These are phyloP conservation scores for Mayetiola destructor DNA, from an alignment of 2,888 invertebrate genomes.

Conservation along the genomic window DNA sequence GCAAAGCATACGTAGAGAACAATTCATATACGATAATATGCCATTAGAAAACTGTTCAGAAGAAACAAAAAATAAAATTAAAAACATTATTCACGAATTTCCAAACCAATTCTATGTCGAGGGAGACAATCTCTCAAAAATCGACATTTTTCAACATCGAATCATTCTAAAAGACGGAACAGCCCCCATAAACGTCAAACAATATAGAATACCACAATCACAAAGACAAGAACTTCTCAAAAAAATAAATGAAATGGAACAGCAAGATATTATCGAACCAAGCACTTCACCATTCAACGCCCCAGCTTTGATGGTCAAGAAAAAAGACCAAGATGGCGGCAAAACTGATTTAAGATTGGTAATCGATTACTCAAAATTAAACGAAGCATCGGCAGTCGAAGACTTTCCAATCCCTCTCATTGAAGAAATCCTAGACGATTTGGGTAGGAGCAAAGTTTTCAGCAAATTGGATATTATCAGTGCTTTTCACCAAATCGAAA, in stretches of 20 bases:
- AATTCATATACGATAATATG: background rate
- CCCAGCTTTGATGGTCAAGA: background rate
- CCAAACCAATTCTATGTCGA: background rate
- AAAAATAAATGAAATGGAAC: background rate
- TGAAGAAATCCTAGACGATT: background rate
- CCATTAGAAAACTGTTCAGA: background rate
- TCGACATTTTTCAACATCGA: background rate
- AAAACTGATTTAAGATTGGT: background rate
- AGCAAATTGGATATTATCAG: background rate
- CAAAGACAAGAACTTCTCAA: background rate
- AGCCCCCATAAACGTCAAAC: background rate
- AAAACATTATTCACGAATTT: background rate
- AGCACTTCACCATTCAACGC: background rate
- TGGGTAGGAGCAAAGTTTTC: background rate
- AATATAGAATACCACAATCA: background rate
- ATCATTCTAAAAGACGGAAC: background rate
- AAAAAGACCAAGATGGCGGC: background rate
- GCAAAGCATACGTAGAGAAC: background rate
- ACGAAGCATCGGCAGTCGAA: background rate
- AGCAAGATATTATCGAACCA: background rate
- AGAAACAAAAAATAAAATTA: background rate
- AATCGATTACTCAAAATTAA: background rate
- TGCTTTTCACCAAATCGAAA: background rate
- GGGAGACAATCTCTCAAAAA: background rate
- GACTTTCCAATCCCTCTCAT: background rate